These are phyloP conservation scores for Melanotaenia parkinsoni DNA, from an alignment of 2,797 vertebrate genomes.

Conservation along the genomic window DNA sequence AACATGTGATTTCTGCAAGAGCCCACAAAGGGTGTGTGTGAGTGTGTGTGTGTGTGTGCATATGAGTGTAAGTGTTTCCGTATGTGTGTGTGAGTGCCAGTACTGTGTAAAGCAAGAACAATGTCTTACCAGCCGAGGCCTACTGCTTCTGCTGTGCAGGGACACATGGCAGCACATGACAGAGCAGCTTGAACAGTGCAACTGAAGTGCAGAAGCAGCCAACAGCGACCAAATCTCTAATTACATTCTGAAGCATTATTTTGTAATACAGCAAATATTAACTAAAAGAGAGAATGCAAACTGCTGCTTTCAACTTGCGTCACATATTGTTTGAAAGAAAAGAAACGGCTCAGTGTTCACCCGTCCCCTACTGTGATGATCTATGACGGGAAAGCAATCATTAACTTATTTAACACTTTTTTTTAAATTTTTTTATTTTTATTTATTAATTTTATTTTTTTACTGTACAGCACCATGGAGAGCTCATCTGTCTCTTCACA, in stretches of 20 bases:
- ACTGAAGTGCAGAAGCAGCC: conserved; percentile 48
- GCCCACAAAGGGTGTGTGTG: conserved; percentile 27
- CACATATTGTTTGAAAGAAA: neutral
- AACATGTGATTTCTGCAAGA: conserved; percentile 72
- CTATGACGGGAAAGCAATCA: conserved; percentile 30
- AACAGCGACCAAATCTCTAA: conserved; percentile 45
- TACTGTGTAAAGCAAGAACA: conserved; percentile 34
- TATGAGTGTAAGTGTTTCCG: conserved; percentile 5
- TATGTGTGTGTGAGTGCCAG: conserved; percentile 1
- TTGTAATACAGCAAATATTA: conserved; percentile 20
- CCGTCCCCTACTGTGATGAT: conserved; percentile 4
- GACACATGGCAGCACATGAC: conserved; percentile 66
- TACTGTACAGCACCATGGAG: conserved; percentile 43
- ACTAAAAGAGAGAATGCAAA: neutral
- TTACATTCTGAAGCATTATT: conserved; percentile 30
- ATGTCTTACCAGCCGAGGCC: conserved; percentile 61
- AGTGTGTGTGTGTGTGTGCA: neutral
- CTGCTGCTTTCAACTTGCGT: neutral
- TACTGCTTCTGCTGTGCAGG: conserved; percentile 62
- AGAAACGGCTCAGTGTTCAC: neutral
- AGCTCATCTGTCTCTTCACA: conserved; percentile 58
- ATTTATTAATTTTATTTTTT: conserved; percentile 19
- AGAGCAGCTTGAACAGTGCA: conserved; percentile 66
- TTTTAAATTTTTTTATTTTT: neutral
- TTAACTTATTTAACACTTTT: conserved; percentile 29